Evolutionary conservation across 2,113 vertebrate genomes (phyloP).

Genomic region (Prochilodus magdalenae): DNA sequence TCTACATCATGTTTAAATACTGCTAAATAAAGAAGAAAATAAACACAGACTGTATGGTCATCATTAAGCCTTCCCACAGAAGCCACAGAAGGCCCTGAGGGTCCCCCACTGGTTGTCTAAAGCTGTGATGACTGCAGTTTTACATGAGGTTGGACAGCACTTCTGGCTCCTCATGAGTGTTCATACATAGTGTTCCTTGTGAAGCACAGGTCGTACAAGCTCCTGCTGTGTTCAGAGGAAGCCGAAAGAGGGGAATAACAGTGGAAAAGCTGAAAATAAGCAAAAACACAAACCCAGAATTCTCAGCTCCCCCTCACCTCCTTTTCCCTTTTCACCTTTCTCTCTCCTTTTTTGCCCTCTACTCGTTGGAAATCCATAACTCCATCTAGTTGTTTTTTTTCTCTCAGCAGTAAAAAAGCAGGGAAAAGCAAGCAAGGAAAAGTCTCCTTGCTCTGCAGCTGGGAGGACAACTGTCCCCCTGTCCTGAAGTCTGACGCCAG

Average conservation of each 20-base stretch:
- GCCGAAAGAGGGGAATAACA: constrained; percentile 43
- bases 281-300: constrained; percentile 9
- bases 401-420: constrained; percentile 46
- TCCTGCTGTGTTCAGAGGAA: constrained; percentile 10
- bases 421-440: constrained; percentile 86
- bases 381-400: constrained; percentile 24
- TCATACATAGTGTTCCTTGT: neutral
- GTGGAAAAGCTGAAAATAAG: constrained; percentile 16
- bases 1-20: too few species aligned
- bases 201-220: constrained; percentile 8
- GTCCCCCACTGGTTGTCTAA: too few species aligned
- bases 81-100: too few species aligned
- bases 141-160: constrained; percentile 20
- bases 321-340: neutral
- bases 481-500: constrained; percentile 75
- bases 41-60: too few species aligned
- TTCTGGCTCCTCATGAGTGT: neutral
- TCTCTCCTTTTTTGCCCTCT: constrained; percentile 29
- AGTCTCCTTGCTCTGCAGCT: constrained; percentile 78
- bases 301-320: constrained; percentile 34
- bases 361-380: constrained; percentile 33
- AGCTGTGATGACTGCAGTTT: constrained; percentile 39
- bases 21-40: too few species aligned
- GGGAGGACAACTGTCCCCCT: constrained; percentile 89
- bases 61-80: too few species aligned